Evolutionary conservation across 2,888 invertebrate genomes (phyloP).

Genomic region (Melieria omissa): DNA sequence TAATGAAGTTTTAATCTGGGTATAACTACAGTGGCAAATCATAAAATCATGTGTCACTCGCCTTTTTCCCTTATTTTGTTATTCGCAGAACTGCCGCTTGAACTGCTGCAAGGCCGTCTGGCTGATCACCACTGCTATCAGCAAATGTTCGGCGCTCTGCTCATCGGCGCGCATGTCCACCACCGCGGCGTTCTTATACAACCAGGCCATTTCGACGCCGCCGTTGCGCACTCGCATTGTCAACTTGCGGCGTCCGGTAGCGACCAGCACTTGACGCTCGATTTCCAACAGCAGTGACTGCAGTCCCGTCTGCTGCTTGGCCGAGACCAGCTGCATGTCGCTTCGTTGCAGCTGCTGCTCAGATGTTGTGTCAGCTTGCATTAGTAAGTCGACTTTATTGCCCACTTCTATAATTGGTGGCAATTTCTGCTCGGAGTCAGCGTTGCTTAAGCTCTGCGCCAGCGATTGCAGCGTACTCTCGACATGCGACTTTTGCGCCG

Average conservation of each 20-base stretch:
- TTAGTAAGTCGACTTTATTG: conserved; percentile 77
- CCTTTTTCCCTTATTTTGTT: neutral
- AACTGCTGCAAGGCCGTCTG: conserved; percentile 71
- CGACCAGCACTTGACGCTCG: conserved; percentile 67
- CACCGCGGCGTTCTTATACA: conserved; percentile 75
- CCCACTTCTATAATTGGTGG: conserved; percentile 75
- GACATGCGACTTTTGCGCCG: conserved; percentile 78
- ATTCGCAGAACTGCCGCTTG: conserved; percentile 61
- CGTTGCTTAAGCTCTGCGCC: conserved; percentile 45
- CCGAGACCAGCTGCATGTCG: conserved; percentile 67
- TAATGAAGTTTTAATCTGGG: too few species aligned
- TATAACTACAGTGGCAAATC: too few species aligned
- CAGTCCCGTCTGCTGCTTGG: conserved; percentile 66
- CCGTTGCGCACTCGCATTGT: conserved; percentile 72
- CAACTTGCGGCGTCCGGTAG: conserved; percentile 69
- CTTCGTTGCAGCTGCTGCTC: conserved; percentile 26
- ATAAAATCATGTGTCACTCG: too few species aligned
- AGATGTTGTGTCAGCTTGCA: neutral
- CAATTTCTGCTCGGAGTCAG: conserved; percentile 36
- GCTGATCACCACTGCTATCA: conserved; percentile 72
- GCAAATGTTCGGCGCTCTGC: conserved; percentile 68
- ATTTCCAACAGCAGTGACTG: conserved; percentile 56
- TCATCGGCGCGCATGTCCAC: conserved; percentile 68
- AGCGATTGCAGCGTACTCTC: conserved; percentile 73
- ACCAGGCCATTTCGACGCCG: conserved; percentile 72